Base-by-base conservation (phyloP, 2,888 invertebrate species). In the Drosophila austrosaltans region DNA sequence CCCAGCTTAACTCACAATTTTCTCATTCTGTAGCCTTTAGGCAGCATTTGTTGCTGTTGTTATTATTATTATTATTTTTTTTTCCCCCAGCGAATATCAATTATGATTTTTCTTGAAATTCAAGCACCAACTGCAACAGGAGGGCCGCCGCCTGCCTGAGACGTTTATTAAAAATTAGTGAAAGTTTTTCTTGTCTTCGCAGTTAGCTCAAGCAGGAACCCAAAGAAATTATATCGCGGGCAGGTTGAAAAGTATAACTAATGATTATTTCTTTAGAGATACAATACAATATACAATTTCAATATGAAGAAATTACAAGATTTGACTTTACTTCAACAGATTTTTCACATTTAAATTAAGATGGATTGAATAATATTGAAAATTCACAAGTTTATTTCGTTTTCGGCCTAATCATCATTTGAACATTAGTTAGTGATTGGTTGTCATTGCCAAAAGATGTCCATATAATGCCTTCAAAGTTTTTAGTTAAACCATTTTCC, bases 71-170 rank as follows among this genome's bases (percentile, higher is more conserved):
- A 48, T 65, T 63, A 32, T 64, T 56, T 66, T 58, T 16, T 63
- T 48, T 56, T 32, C 53, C 32, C 53, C 57, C 60, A 12, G 65
- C 63, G 68, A 79, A 78, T 79, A 79, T 78, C 81, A 79, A 81
- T 79, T 81, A 79, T 73, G 81, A 81, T 76, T 75, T 66, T 63
- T 57, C 57, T 59, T 54, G 62, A 67, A 75, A 65, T 66, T 76
- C 67, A 61, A 79, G 73, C 22, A 48, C 57, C 62, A 66, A 22
- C 54, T 59, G 54, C 16, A 40, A 42, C 4, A 48, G 48, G 40
- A 40, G 54, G 48, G 60, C 25, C 53, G 60, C 25, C 63, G 66
- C 48, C 32, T 66, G 81, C 53, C 58, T 40, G 59, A 65, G 70
- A 72, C 74, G 53, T 64, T 72, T 69, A 64, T 69, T 76, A 57